Evolutionary conservation across 2,797 vertebrate genomes (phyloP), one percentile per base, ranked within the genome.

Genomic region (Hyperoplus immaculatus): DNA sequence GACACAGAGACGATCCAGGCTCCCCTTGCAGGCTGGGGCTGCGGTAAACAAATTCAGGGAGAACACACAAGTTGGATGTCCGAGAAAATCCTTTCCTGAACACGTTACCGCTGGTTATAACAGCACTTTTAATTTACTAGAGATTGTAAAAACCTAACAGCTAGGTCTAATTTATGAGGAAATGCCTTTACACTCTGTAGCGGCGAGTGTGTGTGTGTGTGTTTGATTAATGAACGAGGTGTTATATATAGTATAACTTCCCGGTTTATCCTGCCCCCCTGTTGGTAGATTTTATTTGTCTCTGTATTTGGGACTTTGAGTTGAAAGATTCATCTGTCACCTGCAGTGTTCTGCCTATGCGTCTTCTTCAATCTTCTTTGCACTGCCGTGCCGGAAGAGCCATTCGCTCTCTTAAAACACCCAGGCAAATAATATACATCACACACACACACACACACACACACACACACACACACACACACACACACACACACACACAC

Each of bases 1-100:
- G 88, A 85, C 87, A 88, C 81, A 66, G 88, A 93, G 90, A 94
- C 51, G 87, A 94, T 85, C 89, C 90, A 93, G 91, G 84, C 89
- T 80, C 87, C 72, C 73, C 80, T 83, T 43, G 75, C 77, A 77
- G 75, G 80, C 82, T 61, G 54, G n/a, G 64, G 83, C 75, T 78
- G 82, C 78, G 60, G 87, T 87, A 92, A 93, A 92, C 83, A 89
- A 68, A 78, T 69, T 71, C n/a, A 11, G 39, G 47, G 68, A 75
- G 60, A 77, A 86, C 75, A 80, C 78, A 75, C 74, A 58, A 49
- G 1, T 54, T 47, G 69, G 72, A 84, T 39, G 78, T 71, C 69
- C 46, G 11, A 80, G 77, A 87, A 87, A 87, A 77, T 36, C 77
- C 65, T 78, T 72, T 73, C 46, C 43, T 5, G 4, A 57, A 68